These are phyloP conservation scores for Polyodon spathula DNA, from an alignment of 2,113 vertebrate species.

Conservation along the genomic window DNA sequence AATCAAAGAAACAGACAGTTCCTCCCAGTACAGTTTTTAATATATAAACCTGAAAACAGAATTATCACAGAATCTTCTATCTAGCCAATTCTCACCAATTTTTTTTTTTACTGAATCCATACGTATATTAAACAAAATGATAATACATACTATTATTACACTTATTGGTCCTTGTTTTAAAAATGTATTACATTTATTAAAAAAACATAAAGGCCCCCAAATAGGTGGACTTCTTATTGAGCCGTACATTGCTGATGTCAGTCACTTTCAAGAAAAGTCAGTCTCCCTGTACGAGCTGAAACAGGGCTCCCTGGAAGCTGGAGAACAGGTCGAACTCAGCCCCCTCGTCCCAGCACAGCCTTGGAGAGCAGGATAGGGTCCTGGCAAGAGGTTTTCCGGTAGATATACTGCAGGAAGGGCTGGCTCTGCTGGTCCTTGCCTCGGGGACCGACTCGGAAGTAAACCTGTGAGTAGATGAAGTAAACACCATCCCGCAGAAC, in stretches of 20 bases:
- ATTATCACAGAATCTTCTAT: too few relatives aligned
- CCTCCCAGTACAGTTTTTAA: too few relatives aligned
- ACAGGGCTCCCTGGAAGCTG: slow-evolving; percentile 35
- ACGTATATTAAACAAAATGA: too few relatives aligned
- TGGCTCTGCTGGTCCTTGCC: slow-evolving; percentile 2
- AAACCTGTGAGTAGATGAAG: slow-evolving; percentile 7
- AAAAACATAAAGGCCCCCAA: slow-evolving; percentile 16
- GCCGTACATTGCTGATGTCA: slow-evolving; percentile 21
- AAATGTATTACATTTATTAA: slow-evolving; percentile 13
- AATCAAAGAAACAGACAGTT: too few relatives aligned
- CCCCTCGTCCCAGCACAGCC: slow-evolving; percentile 11
- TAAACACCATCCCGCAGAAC: slow-evolving; percentile 7
- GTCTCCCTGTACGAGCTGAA: slow-evolving; percentile 29
- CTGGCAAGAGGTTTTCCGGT: slow-evolving; percentile 6
- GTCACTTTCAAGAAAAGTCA: slow-evolving; percentile 24
- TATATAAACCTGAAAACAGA: too few relatives aligned
- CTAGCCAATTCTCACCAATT: too few relatives aligned
- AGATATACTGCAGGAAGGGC: slow-evolving; percentile 5
- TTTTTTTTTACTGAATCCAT: too few relatives aligned
- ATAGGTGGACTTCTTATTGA: slow-evolving; percentile 14
- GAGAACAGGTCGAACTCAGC: slow-evolving; percentile 19
- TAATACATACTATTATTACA: too few relatives aligned
- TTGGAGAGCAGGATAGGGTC: slow-evolving; percentile 20
- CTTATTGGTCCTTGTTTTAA: too few relatives aligned
- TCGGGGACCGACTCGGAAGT: neutral